Conservation (phyloP, 2,113 vertebrate genomes). For the Sinocyclocheilus anophthalmus region DNA sequence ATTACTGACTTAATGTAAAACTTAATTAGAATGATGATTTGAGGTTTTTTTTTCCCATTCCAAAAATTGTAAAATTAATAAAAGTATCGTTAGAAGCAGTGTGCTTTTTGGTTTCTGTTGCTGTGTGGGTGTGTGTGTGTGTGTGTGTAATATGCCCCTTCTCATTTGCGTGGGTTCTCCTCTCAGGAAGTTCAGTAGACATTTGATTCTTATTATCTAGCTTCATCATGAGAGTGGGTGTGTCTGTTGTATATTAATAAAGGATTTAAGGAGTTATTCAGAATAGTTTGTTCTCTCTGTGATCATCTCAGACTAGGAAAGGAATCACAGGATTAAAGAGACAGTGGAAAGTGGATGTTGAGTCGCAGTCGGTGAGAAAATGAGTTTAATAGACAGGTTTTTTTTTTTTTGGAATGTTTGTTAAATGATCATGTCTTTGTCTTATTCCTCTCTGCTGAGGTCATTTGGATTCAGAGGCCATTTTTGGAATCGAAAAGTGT, state of each 20-base stretch:
- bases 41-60: not conserved
- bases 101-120: conserved; percentile 16
- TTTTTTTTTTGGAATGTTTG: conserved; percentile 2
- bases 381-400: not conserved
- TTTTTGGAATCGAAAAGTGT: not conserved
- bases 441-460: not conserved
- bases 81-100: not conserved
- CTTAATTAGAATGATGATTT: not conserved
- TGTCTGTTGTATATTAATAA: not conserved
- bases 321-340: not conserved
- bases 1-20: conserved; percentile 1
- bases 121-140: not conserved
- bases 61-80: too few relatives aligned
- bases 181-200: conserved; percentile 30
- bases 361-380: not conserved
- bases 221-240: not conserved
- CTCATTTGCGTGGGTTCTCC: conserved; percentile 4
- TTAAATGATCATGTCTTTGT: not conserved
- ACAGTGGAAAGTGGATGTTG: not conserved
- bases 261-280: not conserved
- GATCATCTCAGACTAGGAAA: not conserved
- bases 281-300: not conserved
- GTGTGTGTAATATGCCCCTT: not conserved
- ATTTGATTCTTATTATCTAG: conserved; percentile 47
- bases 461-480: not conserved